Conservation (phyloP, 2,888 invertebrate genomes). For the Cheilosia urbana region DNA sequence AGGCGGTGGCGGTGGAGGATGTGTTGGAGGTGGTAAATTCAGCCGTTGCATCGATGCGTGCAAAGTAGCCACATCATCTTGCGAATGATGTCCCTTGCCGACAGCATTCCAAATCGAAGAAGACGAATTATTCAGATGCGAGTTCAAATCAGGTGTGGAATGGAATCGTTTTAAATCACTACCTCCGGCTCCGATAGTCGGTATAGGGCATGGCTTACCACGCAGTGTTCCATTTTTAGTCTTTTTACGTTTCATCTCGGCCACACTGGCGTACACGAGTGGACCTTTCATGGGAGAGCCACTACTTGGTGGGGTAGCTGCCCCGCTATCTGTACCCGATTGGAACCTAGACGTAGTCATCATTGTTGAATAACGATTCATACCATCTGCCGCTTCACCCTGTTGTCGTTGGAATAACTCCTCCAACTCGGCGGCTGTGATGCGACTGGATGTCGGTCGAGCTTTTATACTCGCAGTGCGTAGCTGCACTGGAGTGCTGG, state of each 20-base stretch:
- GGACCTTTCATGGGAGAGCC: constrained; percentile 87
- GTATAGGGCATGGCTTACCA: constrained; percentile 83
- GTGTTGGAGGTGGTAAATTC: constrained; percentile 90
- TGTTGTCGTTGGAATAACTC: constrained; percentile 96
- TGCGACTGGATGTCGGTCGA: constrained; percentile 93
- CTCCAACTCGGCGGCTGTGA: constrained; percentile 95
- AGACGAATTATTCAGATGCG: constrained; percentile 83
- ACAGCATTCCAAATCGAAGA: constrained; percentile 82
- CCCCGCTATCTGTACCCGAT: constrained; percentile 85
- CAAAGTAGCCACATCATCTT: constrained; percentile 87
- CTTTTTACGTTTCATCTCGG: constrained; percentile 95
- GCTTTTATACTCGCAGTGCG: constrained; percentile 96
- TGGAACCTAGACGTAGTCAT: constrained; percentile 92
- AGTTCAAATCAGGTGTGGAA: constrained; percentile 93
- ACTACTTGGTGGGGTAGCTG: constrained; percentile 86
- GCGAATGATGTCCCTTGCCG: constrained; percentile 87
- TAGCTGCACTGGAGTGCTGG: constrained; percentile 88
- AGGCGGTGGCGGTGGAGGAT: constrained; percentile 92
- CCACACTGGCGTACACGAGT: constrained; percentile 95
- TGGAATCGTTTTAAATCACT: constrained; percentile 90
- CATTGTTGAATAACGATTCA: constrained; percentile 84
- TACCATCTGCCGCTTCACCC: constrained; percentile 85
- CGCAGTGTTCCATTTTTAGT: constrained; percentile 82
- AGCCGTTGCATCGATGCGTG: constrained; percentile 83
- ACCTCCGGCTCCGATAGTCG: constrained; percentile 80